Percentiles rank a stretch among this genome's conserved stretches.
Evolutionary conservation across 53 echinoderm and acorn worm species (phyloP).

Genomic region (Crossaster papposus): DNA sequence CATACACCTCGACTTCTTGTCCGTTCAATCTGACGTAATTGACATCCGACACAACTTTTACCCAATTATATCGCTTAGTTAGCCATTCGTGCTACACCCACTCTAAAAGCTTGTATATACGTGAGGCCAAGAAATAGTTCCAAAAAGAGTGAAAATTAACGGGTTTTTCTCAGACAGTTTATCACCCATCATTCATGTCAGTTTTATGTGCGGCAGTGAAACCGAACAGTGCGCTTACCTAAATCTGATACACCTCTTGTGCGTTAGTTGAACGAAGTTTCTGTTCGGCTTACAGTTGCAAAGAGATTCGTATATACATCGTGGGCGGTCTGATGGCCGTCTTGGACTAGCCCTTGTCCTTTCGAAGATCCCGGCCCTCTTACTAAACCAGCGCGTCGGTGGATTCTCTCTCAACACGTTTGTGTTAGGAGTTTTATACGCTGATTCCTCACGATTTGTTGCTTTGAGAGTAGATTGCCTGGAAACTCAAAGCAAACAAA

Average conservation of each 20-base stretch:
- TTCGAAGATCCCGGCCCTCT: constrained; percentile 15
- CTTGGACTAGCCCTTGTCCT: constrained; percentile 1
- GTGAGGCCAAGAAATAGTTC: neutral
- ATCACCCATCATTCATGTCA: constrained; percentile 10
- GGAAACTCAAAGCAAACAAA: constrained; percentile 38
- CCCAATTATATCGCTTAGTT: constrained; percentile 26
- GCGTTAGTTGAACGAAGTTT: neutral
- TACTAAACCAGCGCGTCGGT: neutral
- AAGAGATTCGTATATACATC: constrained; percentile 13
- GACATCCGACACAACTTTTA: constrained; percentile 35
- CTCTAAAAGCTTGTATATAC: neutral
- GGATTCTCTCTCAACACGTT: constrained; percentile 1
- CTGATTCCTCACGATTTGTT: neutral
- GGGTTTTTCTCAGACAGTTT: neutral
- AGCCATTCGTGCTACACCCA: neutral
- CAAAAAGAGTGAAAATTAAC: neutral
- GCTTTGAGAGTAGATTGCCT: neutral
- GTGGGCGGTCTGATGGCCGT: constrained; percentile 40
- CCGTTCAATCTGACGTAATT: neutral
- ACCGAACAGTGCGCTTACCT: neutral
- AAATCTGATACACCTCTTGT: neutral
- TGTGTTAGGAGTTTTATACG: neutral
- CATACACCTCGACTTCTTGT: neutral
- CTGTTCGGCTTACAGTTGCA: neutral
- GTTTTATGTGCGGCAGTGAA: neutral